phyloP scores from a whole-genome alignment of 2,797 vertebrate genomes.

The Leucoraja ocellata region DNA sequence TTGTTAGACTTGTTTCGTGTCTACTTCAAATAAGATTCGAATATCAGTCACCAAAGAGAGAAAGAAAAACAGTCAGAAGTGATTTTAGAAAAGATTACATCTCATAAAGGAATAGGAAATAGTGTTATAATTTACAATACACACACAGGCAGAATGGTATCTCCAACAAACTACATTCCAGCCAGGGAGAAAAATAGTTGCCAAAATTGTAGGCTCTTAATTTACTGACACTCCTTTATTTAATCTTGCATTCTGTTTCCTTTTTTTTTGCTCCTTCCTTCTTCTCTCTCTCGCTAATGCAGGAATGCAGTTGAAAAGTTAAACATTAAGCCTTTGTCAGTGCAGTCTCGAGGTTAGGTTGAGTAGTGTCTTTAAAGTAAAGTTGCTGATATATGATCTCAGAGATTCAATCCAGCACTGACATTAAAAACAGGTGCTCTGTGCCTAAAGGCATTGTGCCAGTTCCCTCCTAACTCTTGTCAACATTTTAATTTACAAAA shows the following conservation, averaged over 20 bases:
- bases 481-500: constrained; percentile 39
- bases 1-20: neutral
- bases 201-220: neutral
- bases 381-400: constrained; percentile 38
- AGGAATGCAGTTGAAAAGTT: constrained; percentile 37
- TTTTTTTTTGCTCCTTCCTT: neutral
- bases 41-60: neutral
- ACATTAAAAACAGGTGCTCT: constrained; percentile 39
- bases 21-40: neutral
- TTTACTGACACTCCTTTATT: neutral
- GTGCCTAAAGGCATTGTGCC: constrained; percentile 33
- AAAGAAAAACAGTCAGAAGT: neutral
- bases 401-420: constrained; percentile 38
- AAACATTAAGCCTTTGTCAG: constrained; percentile 38
- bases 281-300: constrained; percentile 28
- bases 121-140: constrained; percentile 21
- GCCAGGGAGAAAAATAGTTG: neutral
- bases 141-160: neutral
- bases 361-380: constrained; percentile 31
- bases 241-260: constrained; percentile 2
- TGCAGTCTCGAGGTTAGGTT: constrained; percentile 36
- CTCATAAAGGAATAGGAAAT: constrained; percentile 10
- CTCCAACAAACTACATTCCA: constrained; percentile 26
- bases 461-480: constrained; percentile 37
- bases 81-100: neutral